Evolutionary conservation across 2,888 invertebrate genomes (phyloP), one percentile per base, ranked within the genome.

Genomic region (Eulithis testata): DNA sequence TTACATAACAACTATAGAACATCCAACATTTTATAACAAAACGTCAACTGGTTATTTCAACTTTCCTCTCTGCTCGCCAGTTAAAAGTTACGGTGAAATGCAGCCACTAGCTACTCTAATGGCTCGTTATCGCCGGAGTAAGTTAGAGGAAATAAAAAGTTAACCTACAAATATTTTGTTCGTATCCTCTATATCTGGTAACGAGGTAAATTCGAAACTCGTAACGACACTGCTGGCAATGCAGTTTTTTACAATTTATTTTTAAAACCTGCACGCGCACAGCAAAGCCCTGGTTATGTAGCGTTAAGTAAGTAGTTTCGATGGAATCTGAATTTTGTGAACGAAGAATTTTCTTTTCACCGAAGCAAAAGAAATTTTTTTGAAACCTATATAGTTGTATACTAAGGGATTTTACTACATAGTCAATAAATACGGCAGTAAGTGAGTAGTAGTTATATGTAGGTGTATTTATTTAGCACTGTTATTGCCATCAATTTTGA

Each of bases 51-150:
- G 62, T 53, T 21, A 65, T 60, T 57, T 61, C 56, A 71, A 74
- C 71, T 72, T 65, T 61, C 67, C 66, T 68, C 37, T 68, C 9
- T 70, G 71, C 75, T 69, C 43, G 66, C 73, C 68, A 74, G 76
- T 76, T 78, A 75, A 76, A 76, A 80, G 76, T 80, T 71, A 66
- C 50, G 47, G 43, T 62, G 11, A 61, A 68, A 68, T 57, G 61
- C 47, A 60, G 57, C 65, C n/a, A n/a, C n/a, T 60, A 60, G 57
- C 65, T 60, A 50, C 67, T 67, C 60, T 73, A 69, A 71, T 71
- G 49, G 63, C 64, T 69, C 59, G 67, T 69, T 67, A 66, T 65
- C 53, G 12, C 11, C 53, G 60, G 53, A 40, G 45, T 57, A 56
- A 66, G 56, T 61, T 62, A 52, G 60, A 50, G 54, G 55, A 50